Percentiles rank a stretch among this genome's conserved stretches.
Conservation (phyloP, 2,888 invertebrate genomes). For the Thereva unica region DNA sequence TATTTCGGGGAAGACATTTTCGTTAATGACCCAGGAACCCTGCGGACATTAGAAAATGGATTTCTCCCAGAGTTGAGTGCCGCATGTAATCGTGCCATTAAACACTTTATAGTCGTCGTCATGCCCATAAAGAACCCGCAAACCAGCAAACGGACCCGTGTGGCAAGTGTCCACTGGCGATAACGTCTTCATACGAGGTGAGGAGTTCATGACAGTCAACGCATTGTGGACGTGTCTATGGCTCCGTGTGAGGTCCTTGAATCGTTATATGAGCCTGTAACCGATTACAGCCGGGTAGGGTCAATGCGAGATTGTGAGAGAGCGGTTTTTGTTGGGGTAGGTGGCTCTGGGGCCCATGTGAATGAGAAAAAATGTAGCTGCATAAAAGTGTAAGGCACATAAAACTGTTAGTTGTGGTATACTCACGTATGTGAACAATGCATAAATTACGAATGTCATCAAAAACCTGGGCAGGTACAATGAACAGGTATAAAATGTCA, state of each 20-base stretch:
- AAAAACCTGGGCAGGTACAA: too few relatives aligned
- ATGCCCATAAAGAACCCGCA: constrained; percentile 14
- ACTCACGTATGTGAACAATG: too few relatives aligned
- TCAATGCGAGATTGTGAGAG: too few relatives aligned
- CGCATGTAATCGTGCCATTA: constrained; percentile 27
- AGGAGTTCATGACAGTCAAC: background rate
- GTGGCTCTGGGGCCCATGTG: too few relatives aligned
- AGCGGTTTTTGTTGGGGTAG: too few relatives aligned
- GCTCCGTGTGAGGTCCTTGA: constrained; percentile 19
- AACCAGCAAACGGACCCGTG: background rate
- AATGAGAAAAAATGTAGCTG: too few relatives aligned
- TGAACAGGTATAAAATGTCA: too few relatives aligned
- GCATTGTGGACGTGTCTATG: background rate
- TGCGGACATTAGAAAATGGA: constrained; percentile 9
- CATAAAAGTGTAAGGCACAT: too few relatives aligned
- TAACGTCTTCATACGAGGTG: constrained; percentile 18
- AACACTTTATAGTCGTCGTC: constrained; percentile 15
- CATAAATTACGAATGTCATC: too few relatives aligned
- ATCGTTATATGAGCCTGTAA: too few relatives aligned
- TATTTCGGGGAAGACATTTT: constrained; percentile 16
- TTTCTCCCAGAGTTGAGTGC: constrained; percentile 20
- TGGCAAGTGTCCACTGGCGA: constrained; percentile 14
- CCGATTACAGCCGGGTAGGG: too few relatives aligned
- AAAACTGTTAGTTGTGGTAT: too few relatives aligned
- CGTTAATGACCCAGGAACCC: constrained; percentile 15